Conservation (phyloP, 2,797 vertebrate genomes). For the Heterohyrax brucei region DNA sequence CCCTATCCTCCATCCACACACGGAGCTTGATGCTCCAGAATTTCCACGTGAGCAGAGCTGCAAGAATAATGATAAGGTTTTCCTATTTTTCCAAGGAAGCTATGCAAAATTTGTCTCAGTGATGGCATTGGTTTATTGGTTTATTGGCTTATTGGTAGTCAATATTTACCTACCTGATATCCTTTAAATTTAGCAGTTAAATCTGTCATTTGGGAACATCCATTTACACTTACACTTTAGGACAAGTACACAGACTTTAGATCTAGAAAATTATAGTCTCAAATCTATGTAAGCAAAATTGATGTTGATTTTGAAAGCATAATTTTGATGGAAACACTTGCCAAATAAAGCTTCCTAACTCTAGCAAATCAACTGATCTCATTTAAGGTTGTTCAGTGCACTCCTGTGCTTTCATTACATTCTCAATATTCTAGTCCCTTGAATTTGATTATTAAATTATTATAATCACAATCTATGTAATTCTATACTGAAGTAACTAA, state of each 20-base stretch:
- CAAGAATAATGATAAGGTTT: background rate
- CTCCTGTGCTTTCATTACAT: background rate
- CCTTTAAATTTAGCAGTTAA: background rate
- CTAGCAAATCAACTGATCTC: conserved; percentile 18
- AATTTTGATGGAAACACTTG: conserved; percentile 57
- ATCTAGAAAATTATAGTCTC: conserved; percentile 30
- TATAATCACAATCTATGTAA: background rate
- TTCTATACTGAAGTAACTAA: background rate
- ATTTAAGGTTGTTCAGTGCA: background rate
- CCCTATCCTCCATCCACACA: background rate
- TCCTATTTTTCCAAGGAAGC: background rate
- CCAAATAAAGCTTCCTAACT: conserved; percentile 39
- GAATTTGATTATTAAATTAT: conserved; percentile 45
- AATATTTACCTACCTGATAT: conserved; percentile 8
- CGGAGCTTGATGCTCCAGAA: background rate
- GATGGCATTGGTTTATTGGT: conserved; percentile 19
- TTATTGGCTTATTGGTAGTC: too few relatives aligned
- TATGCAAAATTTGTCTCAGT: background rate
- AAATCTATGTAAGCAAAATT: conserved; percentile 42
- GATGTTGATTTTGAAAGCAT: conserved; percentile 47
- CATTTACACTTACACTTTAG: conserved; percentile 54
- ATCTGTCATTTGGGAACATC: background rate
- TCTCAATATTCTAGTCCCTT: conserved; percentile 47
- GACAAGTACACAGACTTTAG: conserved; percentile 27
- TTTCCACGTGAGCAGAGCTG: background rate